phyloP scores from a whole-genome alignment of 2,113 vertebrate species.

The Cochlearius cochlearius region DNA sequence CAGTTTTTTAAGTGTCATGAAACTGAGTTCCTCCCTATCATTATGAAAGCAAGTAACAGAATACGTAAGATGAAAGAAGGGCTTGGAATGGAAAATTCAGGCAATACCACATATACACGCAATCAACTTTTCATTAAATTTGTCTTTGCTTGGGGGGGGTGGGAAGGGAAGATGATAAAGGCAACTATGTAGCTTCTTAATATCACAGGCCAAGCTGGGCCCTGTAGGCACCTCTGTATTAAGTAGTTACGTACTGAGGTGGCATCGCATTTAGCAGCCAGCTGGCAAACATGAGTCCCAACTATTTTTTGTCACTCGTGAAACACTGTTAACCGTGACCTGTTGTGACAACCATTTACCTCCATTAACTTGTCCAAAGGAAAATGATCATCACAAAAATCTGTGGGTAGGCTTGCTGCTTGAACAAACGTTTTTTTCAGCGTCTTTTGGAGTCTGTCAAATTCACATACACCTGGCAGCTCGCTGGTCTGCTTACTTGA shows the following conservation, averaged over 20 bases:
- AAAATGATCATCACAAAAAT: slow-evolving; percentile 31
- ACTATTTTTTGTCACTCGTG: not conserved
- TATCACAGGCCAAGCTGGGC: not conserved
- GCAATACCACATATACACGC: not conserved
- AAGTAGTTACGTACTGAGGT: not conserved
- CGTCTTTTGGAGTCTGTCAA: slow-evolving; percentile 79
- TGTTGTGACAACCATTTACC: slow-evolving; percentile 71
- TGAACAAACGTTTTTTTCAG: slow-evolving; percentile 78
- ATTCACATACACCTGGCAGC: slow-evolving; percentile 75
- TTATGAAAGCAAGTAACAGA: not conserved
- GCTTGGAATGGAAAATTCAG: not conserved
- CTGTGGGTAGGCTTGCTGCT: slow-evolving; percentile 37
- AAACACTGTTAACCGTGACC: not conserved
- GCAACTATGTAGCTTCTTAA: not conserved
- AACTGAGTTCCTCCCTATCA: not conserved
- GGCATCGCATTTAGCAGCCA: not conserved
- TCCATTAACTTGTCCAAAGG: slow-evolving; percentile 74
- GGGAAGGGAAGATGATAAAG: not conserved
- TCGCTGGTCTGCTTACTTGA: not conserved
- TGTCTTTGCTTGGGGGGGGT: not conserved
- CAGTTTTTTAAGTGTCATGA: not conserved
- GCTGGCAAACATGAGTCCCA: not conserved
- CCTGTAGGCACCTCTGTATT: not conserved
- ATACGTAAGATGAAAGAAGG: not conserved
- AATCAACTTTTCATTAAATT: not conserved